Evolutionary conservation across 1,140 invertebrate species (phyloP).

Genomic region (Philaenus spumarius): DNA sequence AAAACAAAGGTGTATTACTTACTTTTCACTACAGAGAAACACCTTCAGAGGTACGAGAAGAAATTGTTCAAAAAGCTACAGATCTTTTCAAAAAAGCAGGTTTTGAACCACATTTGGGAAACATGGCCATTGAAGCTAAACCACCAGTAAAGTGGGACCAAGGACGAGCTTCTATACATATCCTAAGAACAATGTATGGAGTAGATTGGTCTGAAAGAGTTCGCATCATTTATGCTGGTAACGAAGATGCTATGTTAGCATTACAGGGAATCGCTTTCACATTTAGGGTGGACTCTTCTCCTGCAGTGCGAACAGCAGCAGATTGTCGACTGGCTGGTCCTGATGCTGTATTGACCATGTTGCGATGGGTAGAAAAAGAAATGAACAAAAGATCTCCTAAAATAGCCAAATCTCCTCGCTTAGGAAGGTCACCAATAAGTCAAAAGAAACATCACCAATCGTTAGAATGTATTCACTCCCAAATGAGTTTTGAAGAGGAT

Average conservation of each 20-base stretch:
- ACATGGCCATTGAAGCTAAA: slow-evolving; percentile 82
- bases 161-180: slow-evolving; percentile 83
- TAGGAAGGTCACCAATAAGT: slow-evolving; percentile 20
- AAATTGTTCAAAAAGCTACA: slow-evolving; percentile 59
- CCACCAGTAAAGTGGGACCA: slow-evolving; percentile 89
- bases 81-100: slow-evolving; percentile 66
- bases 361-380: slow-evolving; percentile 83
- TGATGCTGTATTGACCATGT: slow-evolving; percentile 79
- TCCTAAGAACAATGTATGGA: slow-evolving; percentile 79
- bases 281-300: slow-evolving; percentile 77
- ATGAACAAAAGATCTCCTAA: slow-evolving; percentile 66
- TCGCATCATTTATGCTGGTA: slow-evolving; percentile 83
- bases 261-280: slow-evolving; percentile 85
- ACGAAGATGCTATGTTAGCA: slow-evolving; percentile 86
- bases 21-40: slow-evolving; percentile 87
- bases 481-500: slow-evolving; percentile 35
- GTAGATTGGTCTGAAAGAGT: slow-evolving; percentile 88
- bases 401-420: slow-evolving; percentile 16
- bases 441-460: slow-evolving; percentile 17
- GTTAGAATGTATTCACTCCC: slow-evolving; percentile 27
- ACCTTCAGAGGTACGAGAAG: slow-evolving; percentile 53
- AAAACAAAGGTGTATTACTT: slow-evolving; percentile 80
- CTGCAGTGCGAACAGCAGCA: slow-evolving; percentile 76
- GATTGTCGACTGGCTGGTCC: slow-evolving; percentile 78
- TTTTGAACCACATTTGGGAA: slow-evolving; percentile 67